These are phyloP conservation scores for Anticlea derivata DNA, from an alignment of 2,888 invertebrate genomes.

Conservation along the genomic window DNA sequence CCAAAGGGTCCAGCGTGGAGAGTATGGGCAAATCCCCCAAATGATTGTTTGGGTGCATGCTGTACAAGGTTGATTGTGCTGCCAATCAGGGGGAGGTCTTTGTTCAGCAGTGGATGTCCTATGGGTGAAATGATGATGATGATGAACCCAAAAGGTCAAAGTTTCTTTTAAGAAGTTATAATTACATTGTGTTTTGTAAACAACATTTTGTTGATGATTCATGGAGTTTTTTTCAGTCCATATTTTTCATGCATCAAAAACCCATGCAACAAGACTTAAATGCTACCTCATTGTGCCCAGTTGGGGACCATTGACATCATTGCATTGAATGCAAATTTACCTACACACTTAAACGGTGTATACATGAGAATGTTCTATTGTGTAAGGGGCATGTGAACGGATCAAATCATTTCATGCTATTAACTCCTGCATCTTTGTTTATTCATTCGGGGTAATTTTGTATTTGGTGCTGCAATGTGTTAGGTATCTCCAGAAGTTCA, in stretches of 20 bases:
- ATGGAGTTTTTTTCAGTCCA: slow-evolving; percentile 1
- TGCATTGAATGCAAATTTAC: slow-evolving; percentile 70
- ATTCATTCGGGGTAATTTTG: slow-evolving; percentile 22
- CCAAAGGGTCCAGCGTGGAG: too few relatives aligned
- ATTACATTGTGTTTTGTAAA: slow-evolving; percentile 4
- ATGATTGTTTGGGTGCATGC: too few relatives aligned
- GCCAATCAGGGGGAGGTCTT: too few relatives aligned
- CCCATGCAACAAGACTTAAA: too few relatives aligned
- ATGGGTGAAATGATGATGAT: too few relatives aligned
- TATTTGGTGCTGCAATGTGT: not conserved
- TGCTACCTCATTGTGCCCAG: slow-evolving; percentile 10
- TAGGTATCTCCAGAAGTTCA: not conserved
- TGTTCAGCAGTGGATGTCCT: too few relatives aligned
- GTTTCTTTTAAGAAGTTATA: not conserved
- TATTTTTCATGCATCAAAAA: too few relatives aligned
- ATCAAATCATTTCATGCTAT: slow-evolving; percentile 14
- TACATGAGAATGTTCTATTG: slow-evolving; percentile 28
- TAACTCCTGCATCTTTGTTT: slow-evolving; percentile 7
- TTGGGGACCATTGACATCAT: slow-evolving; percentile 48
- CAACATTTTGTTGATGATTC: slow-evolving; percentile 7
- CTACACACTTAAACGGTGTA: slow-evolving; percentile 1
- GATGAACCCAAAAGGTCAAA: slow-evolving; percentile 9
- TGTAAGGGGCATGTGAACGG: slow-evolving; percentile 11
- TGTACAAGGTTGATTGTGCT: too few relatives aligned
- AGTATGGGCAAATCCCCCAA: too few relatives aligned